Evolutionary conservation across 2,888 invertebrate genomes (phyloP), one percentile per base, ranked within the genome.

Genomic region (Diplolepis rosae): DNA sequence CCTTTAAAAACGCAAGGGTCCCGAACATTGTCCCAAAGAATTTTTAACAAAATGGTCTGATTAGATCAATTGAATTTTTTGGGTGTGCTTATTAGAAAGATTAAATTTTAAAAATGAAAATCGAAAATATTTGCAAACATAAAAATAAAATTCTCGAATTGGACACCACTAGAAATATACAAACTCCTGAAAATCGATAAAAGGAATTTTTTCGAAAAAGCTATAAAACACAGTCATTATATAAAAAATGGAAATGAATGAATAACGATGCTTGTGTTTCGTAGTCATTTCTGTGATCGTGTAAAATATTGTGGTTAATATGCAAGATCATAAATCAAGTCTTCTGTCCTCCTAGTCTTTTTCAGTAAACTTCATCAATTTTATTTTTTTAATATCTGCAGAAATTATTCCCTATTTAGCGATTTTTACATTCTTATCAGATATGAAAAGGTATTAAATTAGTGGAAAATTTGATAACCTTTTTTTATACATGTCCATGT

Each of bases 261-360:
- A 48, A 48, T 48, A 48, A 48, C 22, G 22, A 9, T 22, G 22
- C 11, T 22, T 48, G 22, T 48, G 9, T 48, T 48, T 48, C 9
- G 48, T 22, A 48, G 48, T 22, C 48, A 48, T 48, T 45, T 7
- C 48, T 22, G 9, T 11, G 22, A 48, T 48, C 48, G 22, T 48
- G 48, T 48, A 48, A 22, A 22, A 48, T 48, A 48, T 48, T 9
- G 48, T 48, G 11, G 22, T 18, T 48, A 22, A 48, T 48, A 18
- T 48, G 48, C 48, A 48, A 48, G 48, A 15, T 48, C 48, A 11
- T 48, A 48, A 22, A 48, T 48, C 48, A 48, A 48, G 11, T 48
- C 22, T 48, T 22, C 11, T 48, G 48, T 48, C 48, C 9, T 22
- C 22, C 48, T 48, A 15, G 9, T 15, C 22, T 11, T 48, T 48